Percentiles rank a stretch among this genome's conserved stretches.
These are phyloP conservation scores for Cyclina sinensis DNA, from an alignment of 1,140 invertebrate species.

Conservation along the genomic window DNA sequence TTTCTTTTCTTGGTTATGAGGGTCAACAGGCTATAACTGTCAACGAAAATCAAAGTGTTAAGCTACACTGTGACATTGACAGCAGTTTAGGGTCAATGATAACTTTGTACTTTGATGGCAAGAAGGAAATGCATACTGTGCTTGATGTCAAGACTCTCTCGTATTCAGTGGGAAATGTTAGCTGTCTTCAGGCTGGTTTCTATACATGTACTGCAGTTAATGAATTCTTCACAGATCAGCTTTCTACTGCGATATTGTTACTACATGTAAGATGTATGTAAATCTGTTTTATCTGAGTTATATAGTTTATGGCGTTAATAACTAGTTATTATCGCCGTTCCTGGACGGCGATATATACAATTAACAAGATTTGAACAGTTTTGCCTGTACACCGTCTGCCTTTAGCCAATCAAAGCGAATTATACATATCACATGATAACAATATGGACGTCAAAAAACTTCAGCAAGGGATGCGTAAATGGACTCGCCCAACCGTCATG, in stretches of 20 bases:
- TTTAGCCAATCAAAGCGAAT: too few relatives aligned
- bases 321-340: too few relatives aligned
- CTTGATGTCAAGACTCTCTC: not conserved
- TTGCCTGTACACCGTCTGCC: too few relatives aligned
- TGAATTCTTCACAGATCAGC: not conserved
- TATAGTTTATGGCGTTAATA: too few relatives aligned
- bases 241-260: not conserved
- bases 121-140: not conserved
- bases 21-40: not conserved
- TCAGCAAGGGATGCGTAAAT: too few relatives aligned
- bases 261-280: not conserved
- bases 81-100: not conserved
- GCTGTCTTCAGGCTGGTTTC: not conserved
- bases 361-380: too few relatives aligned
- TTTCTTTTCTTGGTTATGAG: not conserved
- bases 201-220: not conserved
- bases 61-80: not conserved
- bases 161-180: not conserved
- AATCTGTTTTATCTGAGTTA: too few relatives aligned
- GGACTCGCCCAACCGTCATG: too few relatives aligned
- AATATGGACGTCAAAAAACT: too few relatives aligned
- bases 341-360: too few relatives aligned
- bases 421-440: too few relatives aligned
- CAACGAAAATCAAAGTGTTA: not conserved
- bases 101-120: not conserved